These are phyloP conservation scores for Excalfactoria chinensis DNA, from an alignment of 2,113 vertebrate species.

Conservation along the genomic window DNA sequence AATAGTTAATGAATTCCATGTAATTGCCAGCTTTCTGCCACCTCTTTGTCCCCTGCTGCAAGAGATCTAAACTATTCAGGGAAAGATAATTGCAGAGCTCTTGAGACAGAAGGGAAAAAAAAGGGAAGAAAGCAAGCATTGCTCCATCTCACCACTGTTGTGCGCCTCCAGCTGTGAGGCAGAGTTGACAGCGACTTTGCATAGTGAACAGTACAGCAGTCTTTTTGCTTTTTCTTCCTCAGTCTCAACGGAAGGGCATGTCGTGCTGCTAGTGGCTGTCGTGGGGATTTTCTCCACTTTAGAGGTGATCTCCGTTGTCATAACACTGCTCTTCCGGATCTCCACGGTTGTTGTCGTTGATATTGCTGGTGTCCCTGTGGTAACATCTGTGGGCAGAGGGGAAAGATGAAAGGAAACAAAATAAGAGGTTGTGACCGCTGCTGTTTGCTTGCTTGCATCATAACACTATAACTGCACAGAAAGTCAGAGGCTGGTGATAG, in stretches of 20 bases:
- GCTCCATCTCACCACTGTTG: slow-evolving; percentile 90
- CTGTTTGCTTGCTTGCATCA: neutral
- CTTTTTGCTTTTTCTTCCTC: slow-evolving; percentile 96
- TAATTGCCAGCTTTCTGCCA: slow-evolving; percentile 68
- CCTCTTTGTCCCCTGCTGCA: slow-evolving; percentile 63
- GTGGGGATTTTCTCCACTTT: slow-evolving; percentile 81
- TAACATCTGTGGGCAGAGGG: slow-evolving; percentile 73
- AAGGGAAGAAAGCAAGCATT: neutral
- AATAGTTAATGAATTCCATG: slow-evolving; percentile 66
- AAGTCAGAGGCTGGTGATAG: neutral
- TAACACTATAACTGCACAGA: neutral
- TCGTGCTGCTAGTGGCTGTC: slow-evolving; percentile 70
- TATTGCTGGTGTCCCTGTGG: slow-evolving; percentile 78
- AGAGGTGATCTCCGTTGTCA: slow-evolving; percentile 81
- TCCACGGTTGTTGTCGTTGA: slow-evolving; percentile 72
- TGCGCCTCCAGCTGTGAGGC: slow-evolving; percentile 97
- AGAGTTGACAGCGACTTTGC: slow-evolving; percentile 98
- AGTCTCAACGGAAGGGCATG: slow-evolving; percentile 82
- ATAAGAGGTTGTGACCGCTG: neutral
- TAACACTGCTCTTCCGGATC: slow-evolving; percentile 68
- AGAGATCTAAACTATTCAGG: slow-evolving; percentile 72
- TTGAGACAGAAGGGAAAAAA: slow-evolving; percentile 55
- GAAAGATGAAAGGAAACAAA: neutral
- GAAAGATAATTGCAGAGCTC: slow-evolving; percentile 70
- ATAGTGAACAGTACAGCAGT: slow-evolving; percentile 97